Evolutionary conservation across 2,113 vertebrate species (phyloP).

Genomic region (Eptatretus burgeri): DNA sequence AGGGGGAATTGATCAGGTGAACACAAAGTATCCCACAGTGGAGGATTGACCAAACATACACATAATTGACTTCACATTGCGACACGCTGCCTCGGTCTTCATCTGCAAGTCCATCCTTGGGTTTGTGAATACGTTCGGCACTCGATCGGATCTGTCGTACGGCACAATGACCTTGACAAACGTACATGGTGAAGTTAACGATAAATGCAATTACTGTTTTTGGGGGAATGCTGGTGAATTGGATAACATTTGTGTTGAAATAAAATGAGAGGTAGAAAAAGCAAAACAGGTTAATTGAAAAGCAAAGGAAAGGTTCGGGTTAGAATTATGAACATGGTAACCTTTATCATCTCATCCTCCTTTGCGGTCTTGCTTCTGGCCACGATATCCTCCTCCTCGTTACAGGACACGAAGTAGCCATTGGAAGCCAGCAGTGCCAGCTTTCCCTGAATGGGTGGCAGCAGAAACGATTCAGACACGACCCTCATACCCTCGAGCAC

Average conservation of each 20-base stretch:
- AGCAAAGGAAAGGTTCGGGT: too few relatives aligned
- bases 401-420: constrained; percentile 72
- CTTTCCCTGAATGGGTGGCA: constrained; percentile 26
- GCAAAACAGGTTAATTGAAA: too few relatives aligned
- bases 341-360: constrained; percentile 80
- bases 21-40: too few relatives aligned
- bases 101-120: constrained; percentile 51
- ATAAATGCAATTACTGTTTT: too few relatives aligned
- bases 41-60: constrained; percentile 26
- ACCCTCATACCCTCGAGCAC: too few relatives aligned
- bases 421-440: constrained; percentile 70
- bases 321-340: constrained; percentile 14
- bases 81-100: constrained; percentile 85
- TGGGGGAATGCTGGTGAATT: too few relatives aligned
- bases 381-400: constrained; percentile 62
- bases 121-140: constrained; percentile 40
- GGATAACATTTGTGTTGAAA: too few relatives aligned
- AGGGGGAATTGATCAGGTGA: background rate
- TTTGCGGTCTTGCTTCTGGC: constrained; percentile 58
- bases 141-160: constrained; percentile 40
- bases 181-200: too few relatives aligned
- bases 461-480: too few relatives aligned
- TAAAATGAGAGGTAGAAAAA: too few relatives aligned
- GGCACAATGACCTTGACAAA: too few relatives aligned
- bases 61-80: constrained; percentile 74